These are phyloP conservation scores for Natator depressus DNA, from an alignment of 2,113 vertebrate genomes.

Conservation along the genomic window DNA sequence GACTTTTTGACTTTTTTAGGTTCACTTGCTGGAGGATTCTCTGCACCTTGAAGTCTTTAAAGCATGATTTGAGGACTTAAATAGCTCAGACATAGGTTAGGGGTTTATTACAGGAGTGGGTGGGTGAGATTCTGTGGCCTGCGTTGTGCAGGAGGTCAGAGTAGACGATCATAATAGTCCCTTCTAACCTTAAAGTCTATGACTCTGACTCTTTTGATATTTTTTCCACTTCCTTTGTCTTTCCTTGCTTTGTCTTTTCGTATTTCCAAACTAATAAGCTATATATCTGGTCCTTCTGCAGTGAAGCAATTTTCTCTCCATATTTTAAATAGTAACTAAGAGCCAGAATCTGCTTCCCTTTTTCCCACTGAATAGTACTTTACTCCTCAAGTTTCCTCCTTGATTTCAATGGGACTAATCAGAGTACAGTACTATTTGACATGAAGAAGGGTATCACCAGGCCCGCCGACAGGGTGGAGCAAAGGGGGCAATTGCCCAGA, in stretches of 20 bases:
- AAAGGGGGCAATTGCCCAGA: no score
- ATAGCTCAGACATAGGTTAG: no score
- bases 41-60: no score
- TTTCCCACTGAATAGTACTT: neutral
- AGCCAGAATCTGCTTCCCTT: neutral
- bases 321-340: neutral
- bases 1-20: neutral
- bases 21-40: no score
- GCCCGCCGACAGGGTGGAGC: no score
- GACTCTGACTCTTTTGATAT: neutral
- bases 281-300: neutral
- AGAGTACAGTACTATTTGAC: neutral
- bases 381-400: neutral
- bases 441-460: neutral
- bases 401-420: neutral
- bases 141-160: no score
- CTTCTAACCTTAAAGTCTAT: no score
- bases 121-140: no score
- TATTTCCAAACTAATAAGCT: neutral
- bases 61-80: no score
- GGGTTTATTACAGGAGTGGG: no score
- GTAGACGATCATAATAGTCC: no score
- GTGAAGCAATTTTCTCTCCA: neutral
- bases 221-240: neutral
- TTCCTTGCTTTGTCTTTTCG: constrained; percentile 19